Percentiles rank a stretch among this genome's conserved stretches.
These are phyloP conservation scores for Dicrostonyx torquatus DNA, from an alignment of 2,797 vertebrate genomes.

Conservation along the genomic window DNA sequence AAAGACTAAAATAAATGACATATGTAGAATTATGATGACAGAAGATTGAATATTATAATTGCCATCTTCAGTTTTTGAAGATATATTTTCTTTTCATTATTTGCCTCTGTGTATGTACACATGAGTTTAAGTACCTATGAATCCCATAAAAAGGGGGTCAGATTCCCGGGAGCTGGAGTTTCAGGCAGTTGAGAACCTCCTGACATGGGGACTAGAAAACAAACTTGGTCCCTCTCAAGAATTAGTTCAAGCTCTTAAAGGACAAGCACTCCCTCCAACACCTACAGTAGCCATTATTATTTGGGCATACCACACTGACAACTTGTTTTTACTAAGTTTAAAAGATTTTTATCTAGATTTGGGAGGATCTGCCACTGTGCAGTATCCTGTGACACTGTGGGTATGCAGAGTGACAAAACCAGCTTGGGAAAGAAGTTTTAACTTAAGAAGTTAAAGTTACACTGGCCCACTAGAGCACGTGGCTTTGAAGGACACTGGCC, in stretches of 20 bases:
- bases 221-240: background rate
- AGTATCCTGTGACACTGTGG: too few relatives aligned
- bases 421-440: background rate
- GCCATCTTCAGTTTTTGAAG: background rate
- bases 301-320: background rate
- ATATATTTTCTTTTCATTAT: background rate
- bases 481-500: background rate
- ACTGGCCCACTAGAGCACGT: background rate
- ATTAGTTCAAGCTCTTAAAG: background rate
- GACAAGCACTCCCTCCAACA: too few relatives aligned
- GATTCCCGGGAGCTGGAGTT: background rate
- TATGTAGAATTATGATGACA: background rate
- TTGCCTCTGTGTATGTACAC: background rate
- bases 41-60: background rate
- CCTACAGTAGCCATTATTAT: background rate
- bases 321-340: background rate
- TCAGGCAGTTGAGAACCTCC: background rate
- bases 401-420: background rate
- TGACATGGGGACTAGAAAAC: background rate
- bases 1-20: background rate
- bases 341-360: background rate
- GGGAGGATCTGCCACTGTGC: background rate
- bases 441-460: background rate
- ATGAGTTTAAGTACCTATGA: background rate
- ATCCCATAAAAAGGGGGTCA: background rate